Evolutionary conservation across 2,113 vertebrate species (phyloP).

Genomic region (Mormoops blainvillei): DNA sequence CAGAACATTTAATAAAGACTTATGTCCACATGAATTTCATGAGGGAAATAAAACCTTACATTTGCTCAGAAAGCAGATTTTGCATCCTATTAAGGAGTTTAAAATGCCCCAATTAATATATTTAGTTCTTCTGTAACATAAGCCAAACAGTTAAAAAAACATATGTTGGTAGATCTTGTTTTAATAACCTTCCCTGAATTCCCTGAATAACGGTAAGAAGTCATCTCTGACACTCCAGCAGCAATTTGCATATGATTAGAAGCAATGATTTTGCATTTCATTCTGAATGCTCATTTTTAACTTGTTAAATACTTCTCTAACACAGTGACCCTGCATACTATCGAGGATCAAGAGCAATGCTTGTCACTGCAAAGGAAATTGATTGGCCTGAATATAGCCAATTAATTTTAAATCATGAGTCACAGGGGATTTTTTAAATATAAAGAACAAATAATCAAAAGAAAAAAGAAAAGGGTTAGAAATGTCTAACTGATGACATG

Average conservation of each 20-base stretch:
- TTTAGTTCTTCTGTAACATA: neutral
- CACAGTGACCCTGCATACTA: neutral
- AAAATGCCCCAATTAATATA: neutral
- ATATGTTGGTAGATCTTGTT: neutral
- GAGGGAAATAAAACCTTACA: neutral
- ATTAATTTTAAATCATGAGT: neutral
- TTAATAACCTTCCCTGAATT: constrained; percentile 17
- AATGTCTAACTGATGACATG: neutral
- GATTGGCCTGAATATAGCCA: neutral
- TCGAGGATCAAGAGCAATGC: neutral
- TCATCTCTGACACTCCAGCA: neutral
- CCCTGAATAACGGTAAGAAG: neutral
- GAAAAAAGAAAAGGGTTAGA: neutral
- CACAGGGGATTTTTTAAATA: neutral
- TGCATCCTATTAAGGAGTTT: neutral
- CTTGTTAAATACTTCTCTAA: neutral
- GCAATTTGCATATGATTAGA: constrained; percentile 50
- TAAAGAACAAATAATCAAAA: neutral
- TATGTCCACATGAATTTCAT: neutral
- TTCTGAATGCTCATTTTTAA: constrained; percentile 21
- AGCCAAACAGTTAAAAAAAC: neutral
- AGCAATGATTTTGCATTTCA: neutral
- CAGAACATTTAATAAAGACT: neutral
- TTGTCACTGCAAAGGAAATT: neutral
- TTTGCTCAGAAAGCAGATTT: neutral